Evolutionary conservation across 2,888 invertebrate species (phyloP).

Genomic region (Xestia c-nigrum): DNA sequence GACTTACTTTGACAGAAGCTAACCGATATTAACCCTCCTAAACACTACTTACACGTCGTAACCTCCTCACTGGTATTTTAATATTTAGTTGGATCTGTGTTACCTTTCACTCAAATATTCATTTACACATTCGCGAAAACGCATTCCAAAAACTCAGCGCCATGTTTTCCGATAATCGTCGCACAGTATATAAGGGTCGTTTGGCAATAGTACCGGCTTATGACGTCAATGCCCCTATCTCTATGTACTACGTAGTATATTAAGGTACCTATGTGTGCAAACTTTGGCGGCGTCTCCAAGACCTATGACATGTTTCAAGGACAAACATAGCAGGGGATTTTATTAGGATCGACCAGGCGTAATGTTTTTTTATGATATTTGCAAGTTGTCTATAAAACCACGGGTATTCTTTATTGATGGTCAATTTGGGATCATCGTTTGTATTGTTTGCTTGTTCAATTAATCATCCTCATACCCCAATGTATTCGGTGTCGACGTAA

Average conservation of each 20-base stretch:
- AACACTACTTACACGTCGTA: too few species aligned
- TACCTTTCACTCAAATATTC: background rate
- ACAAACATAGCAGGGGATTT: background rate
- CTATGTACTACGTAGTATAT: background rate
- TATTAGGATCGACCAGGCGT: background rate
- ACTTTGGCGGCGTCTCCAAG: constrained; percentile 7
- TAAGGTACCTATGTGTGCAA: background rate
- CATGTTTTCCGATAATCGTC: constrained; percentile 30
- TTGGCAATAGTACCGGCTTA: constrained; percentile 25
- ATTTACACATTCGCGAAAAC: background rate
- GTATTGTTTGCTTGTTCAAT: background rate
- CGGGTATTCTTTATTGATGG: background rate
- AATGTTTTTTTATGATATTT: background rate
- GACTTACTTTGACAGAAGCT: too few species aligned
- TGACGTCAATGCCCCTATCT: constrained; percentile 52
- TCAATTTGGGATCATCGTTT: constrained; percentile 15
- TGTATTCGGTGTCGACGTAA: background rate
- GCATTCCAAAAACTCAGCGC: constrained; percentile 5
- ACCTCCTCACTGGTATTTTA: too few species aligned
- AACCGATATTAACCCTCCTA: too few species aligned
- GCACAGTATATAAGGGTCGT: constrained; percentile 13
- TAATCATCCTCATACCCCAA: background rate
- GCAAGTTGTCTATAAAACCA: constrained; percentile 1
- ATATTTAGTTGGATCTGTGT: background rate
- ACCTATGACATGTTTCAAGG: constrained; percentile 7